Conservation (phyloP, 2,888 invertebrate species). For the Cataglyphis rosenhaueri region DNA sequence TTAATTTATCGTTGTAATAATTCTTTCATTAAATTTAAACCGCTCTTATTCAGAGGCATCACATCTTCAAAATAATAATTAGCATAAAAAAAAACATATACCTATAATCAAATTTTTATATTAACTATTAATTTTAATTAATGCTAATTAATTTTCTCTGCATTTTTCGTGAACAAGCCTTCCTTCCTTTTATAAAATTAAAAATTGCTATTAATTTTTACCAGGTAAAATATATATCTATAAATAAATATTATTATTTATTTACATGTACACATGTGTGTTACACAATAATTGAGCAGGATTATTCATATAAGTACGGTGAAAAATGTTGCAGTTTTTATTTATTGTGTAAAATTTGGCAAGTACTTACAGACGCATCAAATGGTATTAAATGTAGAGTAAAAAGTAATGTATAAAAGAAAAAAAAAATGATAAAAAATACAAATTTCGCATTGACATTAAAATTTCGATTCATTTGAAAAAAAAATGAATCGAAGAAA, state of each 20-base stretch:
- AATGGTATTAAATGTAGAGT: conserved; percentile 2
- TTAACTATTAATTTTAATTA: conserved; percentile 13
- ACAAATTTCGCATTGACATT: neutral
- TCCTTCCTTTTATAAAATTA: neutral
- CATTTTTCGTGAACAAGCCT: neutral
- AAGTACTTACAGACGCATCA: conserved; percentile 61
- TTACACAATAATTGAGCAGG: conserved; percentile 20
- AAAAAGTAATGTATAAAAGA: conserved; percentile 1
- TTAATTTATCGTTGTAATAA: neutral
- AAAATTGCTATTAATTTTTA: conserved; percentile 4
- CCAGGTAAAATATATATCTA: conserved; percentile 4
- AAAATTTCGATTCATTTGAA: neutral
- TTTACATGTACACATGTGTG: neutral
- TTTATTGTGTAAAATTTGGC: conserved; percentile 62
- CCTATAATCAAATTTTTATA: neutral
- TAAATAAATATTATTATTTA: neutral
- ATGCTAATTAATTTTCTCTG: neutral
- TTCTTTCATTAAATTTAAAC: neutral
- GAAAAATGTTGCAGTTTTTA: conserved; percentile 62
- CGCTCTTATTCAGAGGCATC: neutral
- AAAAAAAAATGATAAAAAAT: neutral
- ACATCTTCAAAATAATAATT: neutral
- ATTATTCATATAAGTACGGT: conserved; percentile 24
- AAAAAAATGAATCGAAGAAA: neutral
- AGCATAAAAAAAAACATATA: neutral